Evolutionary conservation across 2,888 invertebrate genomes (phyloP).

Genomic region (Griposia aprilina): DNA sequence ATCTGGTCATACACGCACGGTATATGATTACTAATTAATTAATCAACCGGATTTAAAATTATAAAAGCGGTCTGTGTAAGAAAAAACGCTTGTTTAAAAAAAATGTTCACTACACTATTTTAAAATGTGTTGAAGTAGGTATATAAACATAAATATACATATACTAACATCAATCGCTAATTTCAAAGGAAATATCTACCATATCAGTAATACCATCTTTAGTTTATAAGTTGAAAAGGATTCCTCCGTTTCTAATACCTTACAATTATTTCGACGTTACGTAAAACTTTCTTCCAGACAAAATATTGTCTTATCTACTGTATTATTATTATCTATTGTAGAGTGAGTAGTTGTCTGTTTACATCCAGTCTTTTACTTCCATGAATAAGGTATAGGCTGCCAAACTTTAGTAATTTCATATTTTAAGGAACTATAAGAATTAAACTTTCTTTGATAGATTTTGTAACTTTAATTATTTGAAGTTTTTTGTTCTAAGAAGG

Average conservation of each 20-base stretch:
- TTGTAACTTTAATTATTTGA: neutral
- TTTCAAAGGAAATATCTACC: neutral
- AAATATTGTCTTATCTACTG: neutral
- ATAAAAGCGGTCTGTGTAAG: no score
- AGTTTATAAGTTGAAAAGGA: neutral
- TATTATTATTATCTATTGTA: constrained; percentile 7
- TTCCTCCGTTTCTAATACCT: no score
- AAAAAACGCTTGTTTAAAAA: neutral
- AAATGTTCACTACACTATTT: neutral
- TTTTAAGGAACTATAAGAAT: constrained; percentile 26
- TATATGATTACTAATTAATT: no score
- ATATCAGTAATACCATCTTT: neutral
- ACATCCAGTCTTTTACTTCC: constrained; percentile 3
- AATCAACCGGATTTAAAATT: no score
- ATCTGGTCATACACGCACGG: no score
- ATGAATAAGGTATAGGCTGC: constrained; percentile 13
- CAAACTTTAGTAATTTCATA: constrained; percentile 32
- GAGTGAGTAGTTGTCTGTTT: constrained; percentile 8
- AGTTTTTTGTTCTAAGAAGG: neutral
- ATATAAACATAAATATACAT: no score
- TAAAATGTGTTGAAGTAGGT: neutral
- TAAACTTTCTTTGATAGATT: neutral
- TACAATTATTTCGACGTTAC: no score
- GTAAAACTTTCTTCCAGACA: neutral
- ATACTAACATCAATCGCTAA: neutral